Conservation (phyloP, 2,888 invertebrate genomes). For the Drepanosiphum platanoidis region DNA sequence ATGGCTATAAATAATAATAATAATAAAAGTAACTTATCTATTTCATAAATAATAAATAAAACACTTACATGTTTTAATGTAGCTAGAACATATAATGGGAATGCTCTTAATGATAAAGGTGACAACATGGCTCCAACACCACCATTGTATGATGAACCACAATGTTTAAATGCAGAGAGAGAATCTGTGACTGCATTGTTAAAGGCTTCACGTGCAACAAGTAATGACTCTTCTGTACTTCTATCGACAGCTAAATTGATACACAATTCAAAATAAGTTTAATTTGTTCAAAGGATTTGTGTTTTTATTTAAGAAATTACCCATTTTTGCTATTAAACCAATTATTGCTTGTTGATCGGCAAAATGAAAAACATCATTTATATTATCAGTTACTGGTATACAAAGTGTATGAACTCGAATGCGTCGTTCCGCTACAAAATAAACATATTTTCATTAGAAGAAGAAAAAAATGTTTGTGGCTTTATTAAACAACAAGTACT, state of each 20-base stretch:
- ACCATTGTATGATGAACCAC: constrained; percentile 68
- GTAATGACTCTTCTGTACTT: constrained; percentile 82
- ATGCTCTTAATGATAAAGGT: constrained; percentile 79
- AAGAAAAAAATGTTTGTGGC: neutral
- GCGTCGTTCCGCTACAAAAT: constrained; percentile 81
- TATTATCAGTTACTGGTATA: constrained; percentile 85
- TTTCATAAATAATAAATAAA: neutral
- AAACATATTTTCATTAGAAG: constrained; percentile 24
- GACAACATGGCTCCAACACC: constrained; percentile 75
- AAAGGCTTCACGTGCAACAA: constrained; percentile 95
- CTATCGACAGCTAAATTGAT: constrained; percentile 83
- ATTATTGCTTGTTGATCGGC: constrained; percentile 95
- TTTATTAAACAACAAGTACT: constrained; percentile 62
- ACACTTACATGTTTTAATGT: constrained; percentile 83
- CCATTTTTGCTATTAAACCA: constrained; percentile 95
- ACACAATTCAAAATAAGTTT: constrained; percentile 30
- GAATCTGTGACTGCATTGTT: constrained; percentile 95
- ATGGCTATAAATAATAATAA: constrained; percentile 72
- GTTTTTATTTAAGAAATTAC: constrained; percentile 68
- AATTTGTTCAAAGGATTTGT: neutral
- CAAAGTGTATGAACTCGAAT: constrained; percentile 98
- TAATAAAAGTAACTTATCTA: neutral
- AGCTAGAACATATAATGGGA: constrained; percentile 90
- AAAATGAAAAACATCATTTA: constrained; percentile 85
- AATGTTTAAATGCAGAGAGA: constrained; percentile 77